Base-by-base conservation (phyloP, 2,797 vertebrate species). In the Remorina albescens region DNA sequence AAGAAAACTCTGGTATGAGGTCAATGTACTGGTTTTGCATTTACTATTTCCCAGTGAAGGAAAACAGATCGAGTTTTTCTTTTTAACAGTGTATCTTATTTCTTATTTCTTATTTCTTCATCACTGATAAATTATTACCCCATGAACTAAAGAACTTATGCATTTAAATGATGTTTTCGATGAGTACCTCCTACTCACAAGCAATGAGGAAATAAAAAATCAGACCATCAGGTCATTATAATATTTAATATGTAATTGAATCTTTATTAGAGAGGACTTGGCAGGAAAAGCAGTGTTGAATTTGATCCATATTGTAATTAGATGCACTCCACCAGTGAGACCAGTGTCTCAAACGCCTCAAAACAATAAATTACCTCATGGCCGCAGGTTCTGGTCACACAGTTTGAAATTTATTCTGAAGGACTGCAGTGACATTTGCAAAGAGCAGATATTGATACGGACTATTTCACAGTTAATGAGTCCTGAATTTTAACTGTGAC, bases 341-440 rank as follows among this genome's bases (percentile, higher is more conserved):
- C 53, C 34, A 46, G 2, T 49, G 12, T 70, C 39, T 30, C 30
- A 30, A 6, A 30, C 6, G 30, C 30, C 78, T 71, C 50, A 61
- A 9, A 46, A 72, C 18, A 60, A 49, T 69, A 42, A 61, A 78
- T 80, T 19, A 61, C 54, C 36, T 44, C 46, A 25, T 8, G 25
- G 19, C 21, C 37, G 26, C 7, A 26, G 5, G 41, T 66, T 70
- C 16, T 81, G 42, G 80, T 69, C 15, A 1, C 21, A 50, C 18
- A 34, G 49, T 77, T 59, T 58, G 5, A 56, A 79, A 46, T 46
- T 30, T 0, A 53, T 42, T 85, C 8, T 2, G 11, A 64, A 62
- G 25, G n/a, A 65, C 8, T 2, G 2, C 46, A 67, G 51, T 61
- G 9, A 70, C 44, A 53, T 84, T 79, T 84, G 8, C 21, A 37